These are phyloP conservation scores for Polietes domitor DNA, from an alignment of 2,888 invertebrate genomes.

Conservation along the genomic window DNA sequence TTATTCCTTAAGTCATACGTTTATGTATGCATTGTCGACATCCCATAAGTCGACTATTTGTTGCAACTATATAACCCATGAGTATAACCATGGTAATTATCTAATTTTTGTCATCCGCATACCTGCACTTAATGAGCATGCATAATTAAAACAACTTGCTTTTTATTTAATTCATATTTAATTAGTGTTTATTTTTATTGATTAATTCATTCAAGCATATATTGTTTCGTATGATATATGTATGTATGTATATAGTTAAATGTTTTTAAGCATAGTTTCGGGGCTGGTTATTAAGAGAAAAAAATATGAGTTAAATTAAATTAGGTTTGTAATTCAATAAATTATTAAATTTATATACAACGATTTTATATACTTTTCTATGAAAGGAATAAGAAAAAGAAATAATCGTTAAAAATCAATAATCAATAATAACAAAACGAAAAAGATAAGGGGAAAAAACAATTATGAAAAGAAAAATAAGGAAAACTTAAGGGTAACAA, in stretches of 20 bases:
- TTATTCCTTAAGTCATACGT: too few relatives aligned
- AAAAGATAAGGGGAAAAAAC: constrained; percentile 8
- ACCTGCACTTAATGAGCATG: too few relatives aligned
- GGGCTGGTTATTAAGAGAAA: constrained; percentile 45
- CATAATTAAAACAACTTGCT: constrained; percentile 11
- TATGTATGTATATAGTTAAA: constrained; percentile 53
- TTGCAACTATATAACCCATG: too few relatives aligned
- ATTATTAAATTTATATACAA: constrained; percentile 64
- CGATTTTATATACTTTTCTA: constrained; percentile 43
- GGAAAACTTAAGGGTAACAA: constrained; percentile 23
- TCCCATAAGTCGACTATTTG: too few relatives aligned
- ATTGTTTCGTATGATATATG: constrained; percentile 53
- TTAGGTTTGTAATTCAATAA: constrained; percentile 60
- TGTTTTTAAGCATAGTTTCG: constrained; percentile 58
- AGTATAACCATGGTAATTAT: too few relatives aligned
- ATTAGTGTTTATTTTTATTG: constrained; percentile 58
- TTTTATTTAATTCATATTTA: constrained; percentile 58
- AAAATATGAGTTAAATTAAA: constrained; percentile 43
- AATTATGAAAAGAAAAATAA: constrained; percentile 17
- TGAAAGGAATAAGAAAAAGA: constrained; percentile 18
- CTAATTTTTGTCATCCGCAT: too few relatives aligned
- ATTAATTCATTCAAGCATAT: constrained; percentile 66
- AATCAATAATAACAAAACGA: constrained; percentile 49
- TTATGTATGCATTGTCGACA: too few relatives aligned
- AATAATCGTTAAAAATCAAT: constrained; percentile 30